These are phyloP conservation scores for Heteronetta atricapilla DNA, from an alignment of 2,113 vertebrate species.

Conservation along the genomic window DNA sequence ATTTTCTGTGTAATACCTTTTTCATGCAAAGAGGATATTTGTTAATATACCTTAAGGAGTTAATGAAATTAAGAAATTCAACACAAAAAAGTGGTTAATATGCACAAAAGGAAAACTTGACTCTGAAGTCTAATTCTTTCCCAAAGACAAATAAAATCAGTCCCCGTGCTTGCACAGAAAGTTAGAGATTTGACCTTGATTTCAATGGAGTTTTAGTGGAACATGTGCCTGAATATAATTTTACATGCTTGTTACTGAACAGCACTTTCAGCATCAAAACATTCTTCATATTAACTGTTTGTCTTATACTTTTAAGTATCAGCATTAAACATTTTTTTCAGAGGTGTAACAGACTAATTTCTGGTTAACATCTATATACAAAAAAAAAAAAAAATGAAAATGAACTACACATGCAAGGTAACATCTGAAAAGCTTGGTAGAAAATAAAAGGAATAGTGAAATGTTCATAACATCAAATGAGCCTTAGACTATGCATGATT, in stretches of 20 bases:
- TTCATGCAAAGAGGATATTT: not conserved
- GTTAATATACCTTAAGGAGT: not conserved
- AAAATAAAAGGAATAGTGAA: not conserved
- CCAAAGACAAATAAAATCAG: rapidly evolving
- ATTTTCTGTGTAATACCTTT: not conserved
- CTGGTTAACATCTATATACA: not conserved
- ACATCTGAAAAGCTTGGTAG: not conserved
- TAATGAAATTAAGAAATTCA: not conserved
- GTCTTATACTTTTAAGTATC: not conserved
- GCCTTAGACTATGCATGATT: not conserved
- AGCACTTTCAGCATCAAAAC: not conserved
- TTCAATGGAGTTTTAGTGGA: not conserved
- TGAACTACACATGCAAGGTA: not conserved
- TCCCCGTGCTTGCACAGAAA: not conserved
- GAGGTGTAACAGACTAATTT: not conserved
- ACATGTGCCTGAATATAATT: not conserved
- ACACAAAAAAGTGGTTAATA: not conserved
- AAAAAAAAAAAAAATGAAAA: not conserved
- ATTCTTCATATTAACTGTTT: not conserved
- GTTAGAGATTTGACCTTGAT: not conserved
- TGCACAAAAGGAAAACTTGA: not conserved
- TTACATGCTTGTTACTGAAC: not conserved
- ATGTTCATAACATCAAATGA: not conserved
- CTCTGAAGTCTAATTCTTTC: not conserved
- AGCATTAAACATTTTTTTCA: not conserved